Percentiles rank a stretch among this genome's conserved stretches.
Evolutionary conservation across 2,797 vertebrate genomes (phyloP).

Genomic region (Chloroceryle inda): DNA sequence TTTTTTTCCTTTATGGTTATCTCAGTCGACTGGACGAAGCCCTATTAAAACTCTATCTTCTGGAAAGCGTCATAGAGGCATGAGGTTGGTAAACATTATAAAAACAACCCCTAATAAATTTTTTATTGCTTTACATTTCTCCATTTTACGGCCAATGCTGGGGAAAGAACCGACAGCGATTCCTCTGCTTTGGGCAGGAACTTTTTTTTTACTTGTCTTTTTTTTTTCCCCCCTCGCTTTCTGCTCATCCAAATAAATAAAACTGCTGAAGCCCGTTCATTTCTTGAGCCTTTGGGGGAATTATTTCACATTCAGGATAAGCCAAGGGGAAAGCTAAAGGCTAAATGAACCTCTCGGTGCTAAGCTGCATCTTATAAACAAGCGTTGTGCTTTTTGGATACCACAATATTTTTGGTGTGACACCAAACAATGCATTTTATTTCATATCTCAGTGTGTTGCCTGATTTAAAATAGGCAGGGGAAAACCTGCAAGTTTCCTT

Average conservation of each 20-base stretch:
- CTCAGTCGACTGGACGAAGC: neutral
- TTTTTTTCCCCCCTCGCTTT: neutral
- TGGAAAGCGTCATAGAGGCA: conserved; percentile 62
- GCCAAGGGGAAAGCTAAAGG: neutral
- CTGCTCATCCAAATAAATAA: conserved; percentile 59
- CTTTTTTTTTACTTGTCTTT: neutral
- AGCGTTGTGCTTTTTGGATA: neutral
- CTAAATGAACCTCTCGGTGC: neutral
- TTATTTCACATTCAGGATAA: neutral
- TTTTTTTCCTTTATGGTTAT: neutral
- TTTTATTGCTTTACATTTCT: conserved; percentile 66
- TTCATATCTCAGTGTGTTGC: neutral
- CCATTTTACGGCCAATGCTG: neutral
- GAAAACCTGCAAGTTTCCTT: accelerated
- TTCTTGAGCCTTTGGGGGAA: neutral
- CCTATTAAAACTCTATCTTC: conserved; percentile 64
- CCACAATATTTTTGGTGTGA: neutral
- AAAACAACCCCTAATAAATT: conserved; percentile 31
- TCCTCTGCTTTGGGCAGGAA: conserved; percentile 34
- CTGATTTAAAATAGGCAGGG: neutral
- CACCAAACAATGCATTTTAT: neutral
- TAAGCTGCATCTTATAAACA: neutral
- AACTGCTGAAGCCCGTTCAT: neutral
- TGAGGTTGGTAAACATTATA: conserved; percentile 61
- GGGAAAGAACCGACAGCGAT: neutral